These are phyloP conservation scores for Origma solitaria DNA, from an alignment of 2,113 vertebrate genomes.

Conservation along the genomic window DNA sequence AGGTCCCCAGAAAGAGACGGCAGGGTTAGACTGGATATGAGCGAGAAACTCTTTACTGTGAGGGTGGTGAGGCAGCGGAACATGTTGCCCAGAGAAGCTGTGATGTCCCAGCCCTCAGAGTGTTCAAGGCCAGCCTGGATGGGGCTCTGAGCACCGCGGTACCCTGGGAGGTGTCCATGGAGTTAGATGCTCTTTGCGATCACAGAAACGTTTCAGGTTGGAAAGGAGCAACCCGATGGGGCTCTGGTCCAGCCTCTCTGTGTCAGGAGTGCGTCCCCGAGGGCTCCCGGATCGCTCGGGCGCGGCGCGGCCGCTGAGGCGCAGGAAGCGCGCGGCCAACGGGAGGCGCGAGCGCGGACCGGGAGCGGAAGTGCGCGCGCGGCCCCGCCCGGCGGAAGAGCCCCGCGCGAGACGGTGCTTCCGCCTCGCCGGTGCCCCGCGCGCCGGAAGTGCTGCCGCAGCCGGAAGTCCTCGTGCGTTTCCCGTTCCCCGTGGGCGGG, in stretches of 20 bases:
- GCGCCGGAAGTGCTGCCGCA: background rate
- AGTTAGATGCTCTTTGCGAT: background rate
- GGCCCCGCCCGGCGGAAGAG: background rate
- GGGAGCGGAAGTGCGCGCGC: accelerated
- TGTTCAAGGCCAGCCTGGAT: too few relatives aligned
- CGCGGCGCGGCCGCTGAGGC: background rate
- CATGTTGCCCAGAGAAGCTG: too few relatives aligned
- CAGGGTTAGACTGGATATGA: too few relatives aligned
- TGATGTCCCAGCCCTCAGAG: too few relatives aligned
- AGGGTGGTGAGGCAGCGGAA: background rate
- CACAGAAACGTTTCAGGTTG: background rate
- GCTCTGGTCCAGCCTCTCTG: accelerated
- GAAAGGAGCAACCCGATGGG: too few relatives aligned
- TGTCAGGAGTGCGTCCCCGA: accelerated
- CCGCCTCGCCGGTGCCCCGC: background rate
- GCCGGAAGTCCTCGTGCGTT: accelerated
- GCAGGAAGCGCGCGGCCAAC: background rate
- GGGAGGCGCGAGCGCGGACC: accelerated
- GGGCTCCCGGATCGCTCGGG: accelerated
- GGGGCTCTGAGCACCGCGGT: accelerated
- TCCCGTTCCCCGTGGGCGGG: background rate
- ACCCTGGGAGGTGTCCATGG: accelerated
- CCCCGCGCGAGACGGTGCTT: accelerated
- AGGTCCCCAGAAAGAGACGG: background rate
- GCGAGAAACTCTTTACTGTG: background rate